Percentiles rank a stretch among this genome's conserved stretches.
phyloP scores from a whole-genome alignment of 2,888 invertebrate genomes.

The Dicroscelio sp. region DNA sequence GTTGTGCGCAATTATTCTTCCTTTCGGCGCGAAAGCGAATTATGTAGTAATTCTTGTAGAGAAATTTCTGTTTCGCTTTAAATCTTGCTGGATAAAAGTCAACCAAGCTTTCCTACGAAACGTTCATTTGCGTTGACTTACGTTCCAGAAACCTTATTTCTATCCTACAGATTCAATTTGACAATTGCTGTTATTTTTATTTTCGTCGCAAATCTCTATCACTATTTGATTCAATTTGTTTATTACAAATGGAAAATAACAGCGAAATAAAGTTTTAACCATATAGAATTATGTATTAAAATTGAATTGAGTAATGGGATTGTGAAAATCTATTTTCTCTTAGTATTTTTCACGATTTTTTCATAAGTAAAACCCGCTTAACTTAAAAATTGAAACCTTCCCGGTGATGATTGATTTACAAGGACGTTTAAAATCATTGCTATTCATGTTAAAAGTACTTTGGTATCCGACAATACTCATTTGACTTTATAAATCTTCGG shows the following conservation, averaged over 20 bases:
- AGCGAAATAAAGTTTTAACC: too few species aligned
- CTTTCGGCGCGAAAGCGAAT: constrained; percentile 41
- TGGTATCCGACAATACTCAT: constrained; percentile 11
- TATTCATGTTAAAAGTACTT: constrained; percentile 54
- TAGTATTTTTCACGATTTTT: too few species aligned
- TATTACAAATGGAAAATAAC: too few species aligned
- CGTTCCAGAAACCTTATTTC: constrained; percentile 15
- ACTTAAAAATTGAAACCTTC: not conserved
- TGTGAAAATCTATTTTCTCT: too few species aligned
- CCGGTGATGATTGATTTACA: constrained; percentile 41
- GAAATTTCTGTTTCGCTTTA: constrained; percentile 54
- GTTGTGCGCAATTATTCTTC: constrained; percentile 39
- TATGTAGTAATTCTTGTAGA: constrained; percentile 53
- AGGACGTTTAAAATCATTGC: constrained; percentile 43
- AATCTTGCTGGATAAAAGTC: constrained; percentile 76
- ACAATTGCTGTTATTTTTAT: constrained; percentile 25
- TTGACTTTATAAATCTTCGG: constrained; percentile 51
- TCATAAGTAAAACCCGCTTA: not conserved
- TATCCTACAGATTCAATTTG: constrained; percentile 47
- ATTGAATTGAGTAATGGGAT: too few species aligned
- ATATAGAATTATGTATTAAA: too few species aligned
- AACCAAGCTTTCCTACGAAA: constrained; percentile 54
- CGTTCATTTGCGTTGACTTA: constrained; percentile 57
- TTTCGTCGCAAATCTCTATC: not conserved
- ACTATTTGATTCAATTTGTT: too few species aligned